Percentiles rank a stretch among this genome's conserved stretches.
These are phyloP conservation scores for Cylindroiulus punctatus DNA, from an alignment of 2,888 invertebrate species.

Conservation along the genomic window DNA sequence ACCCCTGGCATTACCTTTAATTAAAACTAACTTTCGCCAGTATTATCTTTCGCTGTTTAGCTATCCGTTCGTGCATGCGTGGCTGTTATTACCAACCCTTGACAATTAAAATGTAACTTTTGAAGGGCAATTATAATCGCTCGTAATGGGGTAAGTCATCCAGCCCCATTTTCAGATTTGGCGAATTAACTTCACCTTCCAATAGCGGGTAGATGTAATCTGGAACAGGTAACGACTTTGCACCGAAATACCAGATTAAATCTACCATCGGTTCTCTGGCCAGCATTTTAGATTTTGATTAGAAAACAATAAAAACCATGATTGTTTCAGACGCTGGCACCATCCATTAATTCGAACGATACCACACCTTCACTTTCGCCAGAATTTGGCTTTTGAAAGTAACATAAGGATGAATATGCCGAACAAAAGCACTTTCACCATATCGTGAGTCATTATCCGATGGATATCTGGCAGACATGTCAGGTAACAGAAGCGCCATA, in stretches of 20 bases:
- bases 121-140: conserved; percentile 11
- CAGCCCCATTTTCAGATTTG: not conserved
- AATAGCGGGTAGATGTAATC: conserved; percentile 3
- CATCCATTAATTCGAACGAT: not conserved
- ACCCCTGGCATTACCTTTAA: not conserved
- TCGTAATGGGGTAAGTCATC: not conserved
- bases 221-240: not conserved
- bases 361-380: conserved; percentile 25
- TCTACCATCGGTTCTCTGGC: not conserved
- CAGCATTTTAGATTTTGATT: not conserved
- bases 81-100: not conserved
- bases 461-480: not conserved
- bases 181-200: conserved; percentile 23
- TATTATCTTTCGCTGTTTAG: not conserved
- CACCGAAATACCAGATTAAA: conserved; percentile 8
- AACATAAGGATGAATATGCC: not conserved
- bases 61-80: not conserved
- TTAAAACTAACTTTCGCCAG: not conserved
- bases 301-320: not conserved
- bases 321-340: conserved; percentile 30
- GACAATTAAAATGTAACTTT: conserved; percentile 19
- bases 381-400: not conserved
- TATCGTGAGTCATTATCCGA: conserved; percentile 40
- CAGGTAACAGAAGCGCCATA: conserved; percentile 13
- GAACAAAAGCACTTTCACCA: conserved; percentile 27